These are phyloP conservation scores for Pterois miles DNA, from an alignment of 2,797 vertebrate genomes.

Conservation along the genomic window DNA sequence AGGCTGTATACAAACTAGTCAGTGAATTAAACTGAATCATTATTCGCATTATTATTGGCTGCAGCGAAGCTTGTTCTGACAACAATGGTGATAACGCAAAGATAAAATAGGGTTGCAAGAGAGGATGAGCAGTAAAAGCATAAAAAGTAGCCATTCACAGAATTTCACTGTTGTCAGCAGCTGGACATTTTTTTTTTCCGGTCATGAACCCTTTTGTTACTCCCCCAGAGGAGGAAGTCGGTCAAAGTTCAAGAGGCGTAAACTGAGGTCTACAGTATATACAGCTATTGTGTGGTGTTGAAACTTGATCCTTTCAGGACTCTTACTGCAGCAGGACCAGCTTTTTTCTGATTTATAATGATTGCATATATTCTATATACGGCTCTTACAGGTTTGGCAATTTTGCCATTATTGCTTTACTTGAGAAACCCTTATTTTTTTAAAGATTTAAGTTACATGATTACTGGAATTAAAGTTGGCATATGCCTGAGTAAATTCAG, in stretches of 20 bases:
- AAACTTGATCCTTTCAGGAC: background rate
- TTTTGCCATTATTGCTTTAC: slow-evolving; percentile 48
- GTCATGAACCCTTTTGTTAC: background rate
- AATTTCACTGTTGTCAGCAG: background rate
- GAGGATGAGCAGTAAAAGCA: background rate
- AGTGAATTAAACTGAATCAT: background rate
- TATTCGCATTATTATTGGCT: background rate
- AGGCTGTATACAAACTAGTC: background rate
- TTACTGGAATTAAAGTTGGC: background rate
- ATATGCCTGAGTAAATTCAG: accelerated
- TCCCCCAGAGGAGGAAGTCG: background rate
- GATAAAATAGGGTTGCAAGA: background rate
- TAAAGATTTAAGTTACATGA: slow-evolving; percentile 42
- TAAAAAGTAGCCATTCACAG: background rate
- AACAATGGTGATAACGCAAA: background rate
- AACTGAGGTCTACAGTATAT: accelerated
- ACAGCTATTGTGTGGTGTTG: background rate
- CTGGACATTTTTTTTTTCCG: accelerated
- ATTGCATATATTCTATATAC: slow-evolving; percentile 37
- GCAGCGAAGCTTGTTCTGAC: background rate
- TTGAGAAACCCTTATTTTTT: slow-evolving; percentile 66
- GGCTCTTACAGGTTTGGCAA: slow-evolving; percentile 30
- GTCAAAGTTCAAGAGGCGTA: slow-evolving; percentile 41
- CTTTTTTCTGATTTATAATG: slow-evolving; percentile 18
- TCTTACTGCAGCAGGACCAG: background rate